These are phyloP conservation scores for Hyalella azteca DNA, from an alignment of 2,888 invertebrate species.

Conservation along the genomic window DNA sequence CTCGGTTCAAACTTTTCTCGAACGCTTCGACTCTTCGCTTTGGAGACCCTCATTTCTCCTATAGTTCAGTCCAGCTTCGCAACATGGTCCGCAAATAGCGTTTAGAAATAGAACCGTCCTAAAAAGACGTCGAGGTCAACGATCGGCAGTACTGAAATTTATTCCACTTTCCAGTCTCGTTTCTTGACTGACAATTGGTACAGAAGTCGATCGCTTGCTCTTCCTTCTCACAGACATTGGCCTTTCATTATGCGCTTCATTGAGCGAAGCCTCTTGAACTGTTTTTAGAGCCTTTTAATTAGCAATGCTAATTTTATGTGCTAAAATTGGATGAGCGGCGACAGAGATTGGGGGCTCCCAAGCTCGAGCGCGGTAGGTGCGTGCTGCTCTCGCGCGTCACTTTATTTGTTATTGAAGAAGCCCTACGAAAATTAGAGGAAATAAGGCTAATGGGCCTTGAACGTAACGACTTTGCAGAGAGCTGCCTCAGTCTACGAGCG, in stretches of 20 bases:
- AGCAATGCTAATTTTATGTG: slow-evolving; percentile 36
- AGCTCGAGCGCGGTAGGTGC: no score
- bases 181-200: neutral
- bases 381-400: neutral
- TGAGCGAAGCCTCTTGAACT: slow-evolving; percentile 21
- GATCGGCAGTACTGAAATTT: no score
- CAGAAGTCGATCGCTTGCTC: neutral
- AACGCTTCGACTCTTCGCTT: no score
- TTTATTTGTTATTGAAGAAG: slow-evolving; percentile 13
- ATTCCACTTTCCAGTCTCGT: no score
- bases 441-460: slow-evolving; percentile 10
- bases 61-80: no score
- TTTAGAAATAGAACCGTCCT: no score
- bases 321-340: slow-evolving; percentile 31
- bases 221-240: neutral
- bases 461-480: neutral
- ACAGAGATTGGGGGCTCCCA: neutral
- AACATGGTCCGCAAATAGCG: no score
- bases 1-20: no score
- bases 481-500: neutral
- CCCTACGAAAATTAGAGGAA: neutral
- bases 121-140: no score
- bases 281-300: slow-evolving; percentile 24
- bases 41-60: no score
- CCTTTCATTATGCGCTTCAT: slow-evolving; percentile 34